Conservation (phyloP, 2,797 vertebrate species). For the Hephaestus fuliginosus region DNA sequence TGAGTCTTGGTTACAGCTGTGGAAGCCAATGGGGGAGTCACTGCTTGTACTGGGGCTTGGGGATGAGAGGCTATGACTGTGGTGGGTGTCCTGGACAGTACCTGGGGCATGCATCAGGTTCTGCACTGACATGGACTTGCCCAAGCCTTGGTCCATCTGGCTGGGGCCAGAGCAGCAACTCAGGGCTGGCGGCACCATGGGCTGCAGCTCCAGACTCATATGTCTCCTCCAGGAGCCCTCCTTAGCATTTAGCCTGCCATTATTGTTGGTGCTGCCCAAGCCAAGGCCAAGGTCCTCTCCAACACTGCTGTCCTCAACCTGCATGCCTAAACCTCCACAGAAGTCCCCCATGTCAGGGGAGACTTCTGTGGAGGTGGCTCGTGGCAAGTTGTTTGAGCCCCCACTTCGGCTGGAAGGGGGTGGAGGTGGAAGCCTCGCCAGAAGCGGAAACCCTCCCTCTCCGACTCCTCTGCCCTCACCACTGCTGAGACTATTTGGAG, state of each 20-base stretch:
- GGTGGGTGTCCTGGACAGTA: constrained; percentile 76
- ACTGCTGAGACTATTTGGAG: constrained; percentile 86
- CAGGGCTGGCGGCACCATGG: constrained; percentile 81
- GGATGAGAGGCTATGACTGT: constrained; percentile 82
- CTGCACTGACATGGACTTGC: constrained; percentile 95
- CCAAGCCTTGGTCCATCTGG: constrained; percentile 85
- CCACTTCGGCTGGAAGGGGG: constrained; percentile 89
- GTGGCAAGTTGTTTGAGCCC: constrained; percentile 72
- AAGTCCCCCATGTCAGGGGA: constrained; percentile 75
- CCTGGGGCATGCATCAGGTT: constrained; percentile 90
- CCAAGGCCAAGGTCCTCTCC: constrained; percentile 51
- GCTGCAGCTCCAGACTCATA: constrained; percentile 92
- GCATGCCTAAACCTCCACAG: constrained; percentile 81
- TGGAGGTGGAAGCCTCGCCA: constrained; percentile 83
- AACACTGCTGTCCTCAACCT: constrained; percentile 81
- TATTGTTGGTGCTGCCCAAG: constrained; percentile 42
- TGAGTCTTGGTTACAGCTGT: constrained; percentile 77
- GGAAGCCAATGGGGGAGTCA: constrained; percentile 87
- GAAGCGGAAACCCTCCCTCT: constrained; percentile 77
- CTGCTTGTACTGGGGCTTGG: constrained; percentile 78
- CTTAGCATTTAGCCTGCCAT: constrained; percentile 80
- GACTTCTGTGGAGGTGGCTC: constrained; percentile 64
- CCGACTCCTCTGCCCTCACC: constrained; percentile 75
- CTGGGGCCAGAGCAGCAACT: constrained; percentile 71
- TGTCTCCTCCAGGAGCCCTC: constrained; percentile 93